Percentiles rank a stretch among this genome's conserved stretches.
These are phyloP conservation scores for Sipha maydis DNA, from an alignment of 2,888 invertebrate species.

Conservation along the genomic window DNA sequence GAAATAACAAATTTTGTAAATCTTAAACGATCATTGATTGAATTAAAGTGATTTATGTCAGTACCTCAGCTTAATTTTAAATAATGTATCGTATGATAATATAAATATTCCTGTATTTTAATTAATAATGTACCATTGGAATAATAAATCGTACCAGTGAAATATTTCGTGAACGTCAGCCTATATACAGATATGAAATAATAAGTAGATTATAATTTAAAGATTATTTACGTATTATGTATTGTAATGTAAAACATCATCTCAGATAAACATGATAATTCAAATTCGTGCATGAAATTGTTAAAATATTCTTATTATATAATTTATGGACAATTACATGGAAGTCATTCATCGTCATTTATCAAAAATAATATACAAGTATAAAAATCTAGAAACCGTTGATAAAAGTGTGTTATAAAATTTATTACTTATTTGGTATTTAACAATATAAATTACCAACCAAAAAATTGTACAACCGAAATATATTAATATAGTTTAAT, in stretches of 20 bases:
- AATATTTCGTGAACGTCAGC: background rate
- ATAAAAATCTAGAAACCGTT: background rate
- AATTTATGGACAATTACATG: conserved; percentile 30
- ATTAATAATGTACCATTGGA: conserved; percentile 2
- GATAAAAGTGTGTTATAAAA: background rate
- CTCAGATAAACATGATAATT: background rate
- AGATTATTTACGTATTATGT: conserved; percentile 14
- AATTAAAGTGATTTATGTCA: no score
- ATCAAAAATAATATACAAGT: conserved; percentile 4
- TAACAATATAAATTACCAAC: background rate
- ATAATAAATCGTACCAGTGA: background rate
- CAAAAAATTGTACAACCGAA: conserved; percentile 22
- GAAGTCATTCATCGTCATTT: conserved; percentile 5
- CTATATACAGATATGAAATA: background rate
- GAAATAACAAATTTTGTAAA: no score
- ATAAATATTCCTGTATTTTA: background rate
- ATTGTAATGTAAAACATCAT: background rate
- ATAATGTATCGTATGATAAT: no score
- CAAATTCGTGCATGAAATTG: conserved; percentile 32
- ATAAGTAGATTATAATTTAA: conserved; percentile 17
- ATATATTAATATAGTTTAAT: background rate
- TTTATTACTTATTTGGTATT: background rate
- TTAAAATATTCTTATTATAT: background rate
- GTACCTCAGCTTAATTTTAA: no score
- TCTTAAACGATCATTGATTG: no score